These are phyloP conservation scores for Laticauda laticaudata DNA, from an alignment of 2,113 vertebrate species.

Conservation along the genomic window DNA sequence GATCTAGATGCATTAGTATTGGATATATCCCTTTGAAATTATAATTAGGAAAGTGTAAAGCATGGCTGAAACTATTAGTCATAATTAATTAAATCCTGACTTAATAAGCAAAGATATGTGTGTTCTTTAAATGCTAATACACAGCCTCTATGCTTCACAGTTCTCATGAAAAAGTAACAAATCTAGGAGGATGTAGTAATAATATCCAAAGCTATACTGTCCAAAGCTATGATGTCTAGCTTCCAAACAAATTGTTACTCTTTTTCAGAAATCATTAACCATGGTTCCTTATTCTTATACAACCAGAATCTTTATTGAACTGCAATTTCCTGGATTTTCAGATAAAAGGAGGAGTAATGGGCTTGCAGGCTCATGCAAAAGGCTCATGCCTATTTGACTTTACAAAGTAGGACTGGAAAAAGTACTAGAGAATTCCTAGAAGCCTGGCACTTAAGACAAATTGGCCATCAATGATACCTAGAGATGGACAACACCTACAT, in stretches of 20 bases:
- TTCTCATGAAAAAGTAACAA: neutral
- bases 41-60: neutral
- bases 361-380: neutral
- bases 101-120: neutral
- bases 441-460: neutral
- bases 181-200: neutral
- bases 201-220: neutral
- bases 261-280: neutral
- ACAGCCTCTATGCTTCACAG: neutral
- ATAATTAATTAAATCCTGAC: neutral
- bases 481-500: neutral
- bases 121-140: neutral
- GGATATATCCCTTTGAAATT: neutral
- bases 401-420: neutral
- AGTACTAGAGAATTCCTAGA: neutral
- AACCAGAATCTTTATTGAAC: neutral
- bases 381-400: neutral
- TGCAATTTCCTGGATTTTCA: neutral
- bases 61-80: too few relatives aligned
- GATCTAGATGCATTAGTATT: neutral
- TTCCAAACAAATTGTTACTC: neutral
- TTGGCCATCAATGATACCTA: neutral
- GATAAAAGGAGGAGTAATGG: neutral
- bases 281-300: neutral
- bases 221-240: neutral